A percentile compares a stretch with the other conserved stretches of the same genome.
These are phyloP conservation scores for Ceratina calcarata DNA, from an alignment of 1,140 invertebrate species.

Conservation along the genomic window DNA sequence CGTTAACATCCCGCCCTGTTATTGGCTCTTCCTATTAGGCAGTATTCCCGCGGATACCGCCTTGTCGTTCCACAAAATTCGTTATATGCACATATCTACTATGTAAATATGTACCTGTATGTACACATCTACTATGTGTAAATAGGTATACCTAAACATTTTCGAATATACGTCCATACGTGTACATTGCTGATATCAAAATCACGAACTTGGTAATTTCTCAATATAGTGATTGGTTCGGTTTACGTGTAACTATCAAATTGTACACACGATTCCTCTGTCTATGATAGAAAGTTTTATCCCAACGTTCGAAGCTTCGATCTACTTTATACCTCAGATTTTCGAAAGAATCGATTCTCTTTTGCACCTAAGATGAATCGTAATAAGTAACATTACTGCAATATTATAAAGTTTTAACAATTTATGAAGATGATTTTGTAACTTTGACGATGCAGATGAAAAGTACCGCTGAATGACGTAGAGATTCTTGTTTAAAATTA, in stretches of 20 bases:
- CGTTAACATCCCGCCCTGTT: conserved; percentile 63
- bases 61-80: conserved; percentile 53
- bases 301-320: too few species aligned
- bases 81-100: conserved; percentile 24
- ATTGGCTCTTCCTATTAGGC: conserved; percentile 61
- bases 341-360: too few species aligned
- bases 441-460: not conserved
- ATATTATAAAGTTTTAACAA: not conserved
- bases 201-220: conserved; percentile 20
- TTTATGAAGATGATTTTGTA: not conserved
- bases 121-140: too few species aligned
- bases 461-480: not conserved
- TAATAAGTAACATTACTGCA: not conserved
- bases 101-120: not conserved
- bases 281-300: too few species aligned
- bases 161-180: too few species aligned
- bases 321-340: too few species aligned
- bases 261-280: too few species aligned
- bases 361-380: too few species aligned
- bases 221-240: conserved; percentile 28
- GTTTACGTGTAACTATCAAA: too few species aligned
- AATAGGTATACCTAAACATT: too few species aligned
- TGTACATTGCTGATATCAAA: not conserved
- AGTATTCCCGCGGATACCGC: conserved; percentile 42
- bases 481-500: conserved; percentile 23